Percentiles rank a stretch among this genome's conserved stretches.
These are phyloP conservation scores for Scleropages formosus DNA, from an alignment of 2,797 vertebrate genomes.

Conservation along the genomic window DNA sequence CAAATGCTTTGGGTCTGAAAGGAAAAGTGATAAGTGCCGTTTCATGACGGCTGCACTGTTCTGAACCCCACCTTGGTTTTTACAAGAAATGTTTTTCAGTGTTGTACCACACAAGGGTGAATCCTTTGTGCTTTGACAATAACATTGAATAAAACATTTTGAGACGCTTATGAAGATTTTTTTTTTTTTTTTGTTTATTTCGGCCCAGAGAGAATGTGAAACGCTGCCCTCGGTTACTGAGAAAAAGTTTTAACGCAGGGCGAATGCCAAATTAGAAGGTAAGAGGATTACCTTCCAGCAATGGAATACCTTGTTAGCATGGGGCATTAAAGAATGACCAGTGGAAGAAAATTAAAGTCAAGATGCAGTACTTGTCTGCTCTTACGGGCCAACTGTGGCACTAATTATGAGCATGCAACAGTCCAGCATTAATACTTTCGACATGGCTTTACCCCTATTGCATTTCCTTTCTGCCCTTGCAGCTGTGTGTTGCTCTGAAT, in stretches of 20 bases:
- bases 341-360: not conserved
- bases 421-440: constrained; percentile 4
- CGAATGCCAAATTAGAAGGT: not conserved
- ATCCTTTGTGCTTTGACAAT: not conserved
- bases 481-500: not conserved
- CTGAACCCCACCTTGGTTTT: not conserved
- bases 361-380: not conserved
- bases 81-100: not conserved
- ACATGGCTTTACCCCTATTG: not conserved
- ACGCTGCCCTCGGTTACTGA: not conserved
- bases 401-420: not conserved
- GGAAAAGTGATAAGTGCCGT: no score
- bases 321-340: not conserved
- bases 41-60: no score
- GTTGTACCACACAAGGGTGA: not conserved
- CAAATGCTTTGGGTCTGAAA: no score
- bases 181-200: constrained; percentile 10
- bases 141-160: not conserved
- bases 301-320: not conserved
- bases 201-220: not conserved
- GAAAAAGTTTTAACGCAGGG: not conserved
- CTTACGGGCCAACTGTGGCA: not conserved
- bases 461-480: not conserved
- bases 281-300: not conserved
- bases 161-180: not conserved